phyloP scores from a whole-genome alignment of 1,140 invertebrate genomes.

The Dinothrombium tinctorium region DNA sequence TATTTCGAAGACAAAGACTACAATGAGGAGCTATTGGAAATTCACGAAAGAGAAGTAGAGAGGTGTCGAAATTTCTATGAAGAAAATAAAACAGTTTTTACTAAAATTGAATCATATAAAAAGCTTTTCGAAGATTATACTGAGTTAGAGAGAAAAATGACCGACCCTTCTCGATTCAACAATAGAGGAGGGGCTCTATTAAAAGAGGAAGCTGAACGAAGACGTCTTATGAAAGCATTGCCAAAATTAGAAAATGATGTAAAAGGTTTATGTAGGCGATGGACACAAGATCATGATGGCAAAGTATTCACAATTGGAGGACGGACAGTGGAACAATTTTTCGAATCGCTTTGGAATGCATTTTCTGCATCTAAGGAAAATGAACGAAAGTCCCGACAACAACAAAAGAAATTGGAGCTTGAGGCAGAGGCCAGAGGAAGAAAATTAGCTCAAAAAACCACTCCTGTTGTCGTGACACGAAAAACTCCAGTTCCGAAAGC shows the following conservation, averaged over 20 bases:
- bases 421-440: too few species aligned
- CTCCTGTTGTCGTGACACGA: too few species aligned
- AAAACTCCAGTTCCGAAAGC: too few species aligned
- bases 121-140: slow-evolving; percentile 38
- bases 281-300: slow-evolving; percentile 18
- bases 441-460: too few species aligned
- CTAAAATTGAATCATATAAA: slow-evolving; percentile 29
- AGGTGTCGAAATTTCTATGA: slow-evolving; percentile 39
- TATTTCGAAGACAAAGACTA: slow-evolving; percentile 31
- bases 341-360: too few species aligned
- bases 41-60: slow-evolving; percentile 45
- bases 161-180: slow-evolving; percentile 49
- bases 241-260: slow-evolving; percentile 25
- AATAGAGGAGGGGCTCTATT: slow-evolving; percentile 59
- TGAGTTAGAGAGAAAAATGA: slow-evolving; percentile 38
- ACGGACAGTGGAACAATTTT: slow-evolving; percentile 1
- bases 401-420: too few species aligned
- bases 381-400: too few species aligned
- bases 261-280: slow-evolving; percentile 18
- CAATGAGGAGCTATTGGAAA: slow-evolving; percentile 42
- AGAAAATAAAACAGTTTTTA: slow-evolving; percentile 31
- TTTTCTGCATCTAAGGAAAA: too few species aligned
- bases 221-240: slow-evolving; percentile 34
- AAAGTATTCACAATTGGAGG: slow-evolving; percentile 4
- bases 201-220: slow-evolving; percentile 55